Evolutionary conservation across 2,797 vertebrate genomes (phyloP).

Genomic region (Catostomus latipinnis): DNA sequence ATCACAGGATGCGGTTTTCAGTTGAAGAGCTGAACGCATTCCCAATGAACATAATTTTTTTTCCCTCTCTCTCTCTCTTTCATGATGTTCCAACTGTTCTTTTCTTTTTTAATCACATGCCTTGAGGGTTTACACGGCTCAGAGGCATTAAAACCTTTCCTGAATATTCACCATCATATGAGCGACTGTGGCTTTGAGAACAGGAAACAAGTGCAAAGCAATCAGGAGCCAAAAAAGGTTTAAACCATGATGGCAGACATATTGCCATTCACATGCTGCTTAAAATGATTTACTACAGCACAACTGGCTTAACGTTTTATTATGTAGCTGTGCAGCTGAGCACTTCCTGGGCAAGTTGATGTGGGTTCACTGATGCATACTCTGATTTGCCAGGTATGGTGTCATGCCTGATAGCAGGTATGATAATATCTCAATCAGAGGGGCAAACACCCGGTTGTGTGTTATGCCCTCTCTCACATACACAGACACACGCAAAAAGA

Average conservation of each 20-base stretch:
- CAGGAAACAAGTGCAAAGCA: constrained; percentile 32
- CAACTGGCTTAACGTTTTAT: constrained; percentile 34
- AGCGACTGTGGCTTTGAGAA: constrained; percentile 50
- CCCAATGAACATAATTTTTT: constrained; percentile 61
- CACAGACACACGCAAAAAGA: neutral
- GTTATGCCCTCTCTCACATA: neutral
- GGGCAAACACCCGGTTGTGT: neutral
- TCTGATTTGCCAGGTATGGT: neutral
- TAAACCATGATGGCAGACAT: constrained; percentile 50
- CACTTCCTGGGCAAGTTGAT: neutral
- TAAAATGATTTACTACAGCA: constrained; percentile 57
- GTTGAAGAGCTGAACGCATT: constrained; percentile 64
- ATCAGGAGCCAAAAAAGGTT: constrained; percentile 55
- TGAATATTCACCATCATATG: constrained; percentile 50
- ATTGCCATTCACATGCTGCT: constrained; percentile 28
- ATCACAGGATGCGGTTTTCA: constrained; percentile 64
- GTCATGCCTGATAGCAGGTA: constrained; percentile 3
- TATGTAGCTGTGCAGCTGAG: constrained; percentile 32
- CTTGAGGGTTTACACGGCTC: constrained; percentile 60
- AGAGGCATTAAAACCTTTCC: constrained; percentile 59
- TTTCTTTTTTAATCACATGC: constrained; percentile 54
- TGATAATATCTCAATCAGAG: constrained; percentile 9
- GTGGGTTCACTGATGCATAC: neutral
- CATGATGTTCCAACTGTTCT: constrained; percentile 61
- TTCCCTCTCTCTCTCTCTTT: constrained; percentile 61